Percentiles rank a stretch among this genome's conserved stretches.
Evolutionary conservation across 2,113 vertebrate genomes (phyloP).

Genomic region (Chloroceryle aenea): DNA sequence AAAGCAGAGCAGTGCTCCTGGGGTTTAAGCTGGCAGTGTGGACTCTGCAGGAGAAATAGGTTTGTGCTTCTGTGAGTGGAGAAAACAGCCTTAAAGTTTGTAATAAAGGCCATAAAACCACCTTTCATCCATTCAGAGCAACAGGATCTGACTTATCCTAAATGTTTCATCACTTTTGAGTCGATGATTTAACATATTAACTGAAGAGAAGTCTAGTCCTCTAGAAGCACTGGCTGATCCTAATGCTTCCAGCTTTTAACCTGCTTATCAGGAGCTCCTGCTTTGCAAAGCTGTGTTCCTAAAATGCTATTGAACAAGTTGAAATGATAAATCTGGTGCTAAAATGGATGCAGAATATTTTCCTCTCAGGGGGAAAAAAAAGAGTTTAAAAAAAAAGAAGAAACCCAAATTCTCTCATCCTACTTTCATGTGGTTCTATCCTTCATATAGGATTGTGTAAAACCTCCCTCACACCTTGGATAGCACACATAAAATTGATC

Average conservation of each 20-base stretch:
- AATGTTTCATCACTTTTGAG: neutral
- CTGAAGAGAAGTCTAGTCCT: neutral
- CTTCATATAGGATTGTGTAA: neutral
- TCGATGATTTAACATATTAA: constrained; percentile 31
- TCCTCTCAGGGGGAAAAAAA: neutral
- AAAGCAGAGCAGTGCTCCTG: neutral
- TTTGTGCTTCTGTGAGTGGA: neutral
- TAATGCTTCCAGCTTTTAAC: constrained; percentile 67
- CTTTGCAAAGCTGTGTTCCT: constrained; percentile 62
- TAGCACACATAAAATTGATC: neutral
- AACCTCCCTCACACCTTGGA: neutral
- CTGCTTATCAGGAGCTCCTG: constrained; percentile 49
- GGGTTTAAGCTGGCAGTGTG: neutral
- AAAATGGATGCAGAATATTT: constrained; percentile 30
- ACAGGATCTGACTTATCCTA: constrained; percentile 13
- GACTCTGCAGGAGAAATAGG: neutral
- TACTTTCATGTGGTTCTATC: constrained; percentile 64
- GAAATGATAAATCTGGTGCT: constrained; percentile 61
- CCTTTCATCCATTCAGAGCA: neutral
- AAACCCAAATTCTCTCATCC: constrained; percentile 39
- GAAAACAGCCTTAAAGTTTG: neutral
- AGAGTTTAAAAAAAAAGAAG: neutral
- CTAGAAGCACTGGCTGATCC: constrained; percentile 12
- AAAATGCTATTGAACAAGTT: constrained; percentile 50
- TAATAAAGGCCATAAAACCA: neutral